A percentile compares a stretch with the other conserved stretches of the same genome.
Evolutionary conservation across 1,140 invertebrate species (phyloP).

Genomic region (Trichomalopsis sarcophagae): DNA sequence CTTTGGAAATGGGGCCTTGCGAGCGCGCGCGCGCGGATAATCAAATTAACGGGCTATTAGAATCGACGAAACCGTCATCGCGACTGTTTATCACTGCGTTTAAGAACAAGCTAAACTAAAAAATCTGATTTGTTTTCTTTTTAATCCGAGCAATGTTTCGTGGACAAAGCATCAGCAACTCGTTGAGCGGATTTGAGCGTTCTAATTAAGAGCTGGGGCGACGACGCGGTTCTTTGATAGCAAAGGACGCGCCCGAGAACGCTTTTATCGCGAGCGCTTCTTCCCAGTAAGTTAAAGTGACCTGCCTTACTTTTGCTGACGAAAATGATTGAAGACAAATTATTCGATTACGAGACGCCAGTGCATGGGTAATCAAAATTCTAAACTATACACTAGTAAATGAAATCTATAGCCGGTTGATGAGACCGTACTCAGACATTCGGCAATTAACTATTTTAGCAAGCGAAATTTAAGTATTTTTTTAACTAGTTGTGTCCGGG

Average conservation of each 20-base stretch:
- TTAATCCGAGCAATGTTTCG: neutral
- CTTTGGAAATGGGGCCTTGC: neutral
- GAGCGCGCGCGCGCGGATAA: neutral
- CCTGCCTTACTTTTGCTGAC: neutral
- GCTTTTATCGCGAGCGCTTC: conserved; percentile 9
- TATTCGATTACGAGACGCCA: neutral
- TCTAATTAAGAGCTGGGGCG: conserved; percentile 12
- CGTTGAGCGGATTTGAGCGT: conserved; percentile 22
- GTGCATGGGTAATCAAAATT: too few species aligned
- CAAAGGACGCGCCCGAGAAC: neutral
- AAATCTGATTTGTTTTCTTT: too few species aligned
- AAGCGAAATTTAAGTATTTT: too few species aligned
- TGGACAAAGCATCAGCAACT: conserved; percentile 16
- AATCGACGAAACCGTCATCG: too few species aligned
- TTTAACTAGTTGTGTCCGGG: too few species aligned
- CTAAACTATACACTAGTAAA: too few species aligned
- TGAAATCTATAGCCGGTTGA: too few species aligned
- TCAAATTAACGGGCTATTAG: neutral
- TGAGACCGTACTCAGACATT: too few species aligned
- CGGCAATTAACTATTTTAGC: too few species aligned
- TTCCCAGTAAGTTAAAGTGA: neutral
- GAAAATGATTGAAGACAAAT: neutral
- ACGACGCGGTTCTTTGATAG: conserved; percentile 2
- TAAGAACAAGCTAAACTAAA: too few species aligned
- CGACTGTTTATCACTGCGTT: too few species aligned